phyloP scores from a whole-genome alignment of 1,140 invertebrate genomes.

The Bombus consobrinus region DNA sequence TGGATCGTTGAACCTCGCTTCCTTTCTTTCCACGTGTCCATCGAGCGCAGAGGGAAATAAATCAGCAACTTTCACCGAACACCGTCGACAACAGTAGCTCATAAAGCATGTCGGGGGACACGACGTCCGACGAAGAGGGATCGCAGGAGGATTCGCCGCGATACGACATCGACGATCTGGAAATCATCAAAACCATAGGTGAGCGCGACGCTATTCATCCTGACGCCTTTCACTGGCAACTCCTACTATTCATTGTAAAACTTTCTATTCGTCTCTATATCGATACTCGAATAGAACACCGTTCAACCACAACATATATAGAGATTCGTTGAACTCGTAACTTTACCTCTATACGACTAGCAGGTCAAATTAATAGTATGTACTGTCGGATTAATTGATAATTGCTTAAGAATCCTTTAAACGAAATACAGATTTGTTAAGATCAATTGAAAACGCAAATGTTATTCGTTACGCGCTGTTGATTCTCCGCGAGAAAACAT shows the following conservation, averaged over 20 bases:
- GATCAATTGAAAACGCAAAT: not conserved
- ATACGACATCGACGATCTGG: conserved; percentile 89
- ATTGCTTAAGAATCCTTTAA: not conserved
- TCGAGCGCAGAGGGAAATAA: conserved; percentile 54
- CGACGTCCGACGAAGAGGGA: conserved; percentile 79
- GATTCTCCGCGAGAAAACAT: conserved; percentile 18
- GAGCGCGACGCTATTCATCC: conserved; percentile 75
- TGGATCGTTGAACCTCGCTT: conserved; percentile 72
- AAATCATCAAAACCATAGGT: conserved; percentile 93
- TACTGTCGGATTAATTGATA: not conserved
- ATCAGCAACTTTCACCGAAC: conserved; percentile 64
- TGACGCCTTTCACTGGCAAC: not conserved
- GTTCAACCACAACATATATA: not conserved
- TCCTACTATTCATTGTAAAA: not conserved
- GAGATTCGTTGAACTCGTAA: not conserved
- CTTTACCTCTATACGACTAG: not conserved
- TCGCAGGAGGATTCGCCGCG: conserved; percentile 86
- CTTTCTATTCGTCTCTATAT: conserved; percentile 20
- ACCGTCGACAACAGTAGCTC: conserved; percentile 20
- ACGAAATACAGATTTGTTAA: not conserved
- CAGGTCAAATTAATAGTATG: not conserved
- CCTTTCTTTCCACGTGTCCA: conserved; percentile 67
- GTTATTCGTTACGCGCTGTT: not conserved
- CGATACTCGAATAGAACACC: not conserved
- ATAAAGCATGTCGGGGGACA: conserved; percentile 73